Conservation (phyloP, 2,797 vertebrate species). For the Atherinosoma microstoma region DNA sequence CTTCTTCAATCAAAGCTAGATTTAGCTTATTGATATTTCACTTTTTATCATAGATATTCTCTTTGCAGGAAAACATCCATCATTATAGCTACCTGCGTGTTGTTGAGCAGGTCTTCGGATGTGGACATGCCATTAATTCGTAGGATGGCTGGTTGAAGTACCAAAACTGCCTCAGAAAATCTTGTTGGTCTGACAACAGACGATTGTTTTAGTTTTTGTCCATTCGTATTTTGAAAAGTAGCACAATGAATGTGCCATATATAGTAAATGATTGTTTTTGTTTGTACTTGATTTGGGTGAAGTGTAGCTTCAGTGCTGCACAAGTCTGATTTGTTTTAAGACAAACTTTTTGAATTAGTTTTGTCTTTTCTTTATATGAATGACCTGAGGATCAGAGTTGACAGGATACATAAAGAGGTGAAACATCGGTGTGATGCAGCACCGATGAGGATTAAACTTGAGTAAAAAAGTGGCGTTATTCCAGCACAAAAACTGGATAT, state of each 20-base stretch:
- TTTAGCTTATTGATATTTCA: too few relatives aligned
- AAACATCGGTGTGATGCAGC: not conserved
- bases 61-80: too few relatives aligned
- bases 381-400: slow-evolving; percentile 1
- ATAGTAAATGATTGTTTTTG: not conserved
- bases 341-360: not conserved
- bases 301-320: not conserved
- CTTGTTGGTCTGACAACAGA: too few relatives aligned
- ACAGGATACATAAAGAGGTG: slow-evolving; percentile 16
- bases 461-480: slow-evolving; percentile 1
- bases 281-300: not conserved
- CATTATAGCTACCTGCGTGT: too few relatives aligned
- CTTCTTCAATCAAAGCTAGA: too few relatives aligned
- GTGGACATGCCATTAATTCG: too few relatives aligned
- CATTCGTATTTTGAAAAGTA: not conserved
- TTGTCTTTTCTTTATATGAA: slow-evolving; percentile 4
- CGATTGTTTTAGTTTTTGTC: not conserved
- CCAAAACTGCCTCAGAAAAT: too few relatives aligned
- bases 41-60: too few relatives aligned
- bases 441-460: not conserved
- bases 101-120: too few relatives aligned
- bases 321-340: not conserved
- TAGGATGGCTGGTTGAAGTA: too few relatives aligned
- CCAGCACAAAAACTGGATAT: not conserved
- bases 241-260: too few relatives aligned